Base-by-base conservation (phyloP, 2,797 vertebrate genomes). In the Dallia pectoralis region DNA sequence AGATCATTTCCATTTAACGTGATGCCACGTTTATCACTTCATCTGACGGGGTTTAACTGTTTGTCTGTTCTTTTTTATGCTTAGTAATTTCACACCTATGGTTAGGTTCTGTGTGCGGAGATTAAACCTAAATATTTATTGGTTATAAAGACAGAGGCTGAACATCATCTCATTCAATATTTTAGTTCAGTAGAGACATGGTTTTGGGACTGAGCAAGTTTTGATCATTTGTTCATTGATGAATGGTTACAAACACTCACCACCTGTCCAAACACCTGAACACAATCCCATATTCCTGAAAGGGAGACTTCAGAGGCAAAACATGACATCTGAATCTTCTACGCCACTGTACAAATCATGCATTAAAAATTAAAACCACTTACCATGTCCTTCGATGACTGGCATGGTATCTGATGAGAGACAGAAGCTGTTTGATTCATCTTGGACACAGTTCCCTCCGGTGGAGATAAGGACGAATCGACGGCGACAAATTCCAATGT, bases 381-480 rank as follows among this genome's bases (percentile, higher is more conserved):
- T 84, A 91, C 90, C 89, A 12, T 14, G 7, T 89, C 86, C 69
- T 86, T 90, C 30, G 32, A 25, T 6, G 89, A 76, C 64, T 89
- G 87, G 73, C 83, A 90, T 27, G 90, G 84, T 16, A 91, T 89
- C 82, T 91, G 90, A 87, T 91, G 90, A 25, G 89, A 88, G 9
- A 91, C 90, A 0, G 87, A 88, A 0, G 87, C 90, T 5, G 90
- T 91, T 84, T 91, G 90, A 74, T 91, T 90, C 90, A 91, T 91
- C 33, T 76, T 79, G 16, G 19, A 47, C n/a, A 14, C 53, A 25
- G 53, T 59, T 25, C 25, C 3, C 22, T 25, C 25, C 11, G 53
- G 25, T 25, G 1, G 4, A 59, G 53, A 59, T 27, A 2, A 56
- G 22, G 7, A 56, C 9, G 4, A 56, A 59, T 59, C 4, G 18